phyloP scores from a whole-genome alignment of 2,888 invertebrate genomes.

The Dorcus hopei region DNA sequence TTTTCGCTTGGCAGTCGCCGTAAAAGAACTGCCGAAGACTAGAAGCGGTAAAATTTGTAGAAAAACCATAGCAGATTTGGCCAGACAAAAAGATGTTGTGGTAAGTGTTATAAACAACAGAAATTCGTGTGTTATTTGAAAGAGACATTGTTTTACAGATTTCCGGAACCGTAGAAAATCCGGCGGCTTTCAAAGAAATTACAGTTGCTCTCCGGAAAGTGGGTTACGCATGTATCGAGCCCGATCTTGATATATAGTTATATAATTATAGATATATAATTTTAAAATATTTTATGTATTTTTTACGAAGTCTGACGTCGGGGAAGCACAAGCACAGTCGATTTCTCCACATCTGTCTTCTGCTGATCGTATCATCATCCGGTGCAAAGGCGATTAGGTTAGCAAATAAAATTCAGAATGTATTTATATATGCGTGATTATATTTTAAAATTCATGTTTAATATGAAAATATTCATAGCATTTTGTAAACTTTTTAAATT shows the following conservation, averaged over 20 bases:
- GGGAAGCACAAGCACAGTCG: too few species aligned
- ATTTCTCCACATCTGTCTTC: background rate
- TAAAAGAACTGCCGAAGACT: slow-evolving; percentile 81
- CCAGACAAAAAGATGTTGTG: slow-evolving; percentile 73
- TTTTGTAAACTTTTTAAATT: slow-evolving; percentile 47
- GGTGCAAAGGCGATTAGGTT: slow-evolving; percentile 16
- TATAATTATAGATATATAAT: slow-evolving; percentile 12
- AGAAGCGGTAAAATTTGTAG: slow-evolving; percentile 79
- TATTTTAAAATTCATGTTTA: slow-evolving; percentile 48
- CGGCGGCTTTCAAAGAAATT: slow-evolving; percentile 75
- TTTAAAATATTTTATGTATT: background rate
- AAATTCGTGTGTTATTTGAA: background rate
- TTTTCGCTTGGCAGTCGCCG: slow-evolving; percentile 75
- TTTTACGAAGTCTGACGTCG: slow-evolving; percentile 22
- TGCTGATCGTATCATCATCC: background rate
- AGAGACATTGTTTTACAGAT: slow-evolving; percentile 51
- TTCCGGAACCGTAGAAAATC: slow-evolving; percentile 84
- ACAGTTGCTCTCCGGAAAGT: slow-evolving; percentile 70
- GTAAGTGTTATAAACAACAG: slow-evolving; percentile 47
- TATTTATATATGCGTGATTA: slow-evolving; percentile 48
- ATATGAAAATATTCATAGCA: slow-evolving; percentile 51
- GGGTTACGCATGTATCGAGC: slow-evolving; percentile 71
- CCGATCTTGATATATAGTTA: slow-evolving; percentile 53
- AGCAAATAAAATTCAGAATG: slow-evolving; percentile 39
- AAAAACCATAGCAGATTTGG: slow-evolving; percentile 81